These are phyloP conservation scores for Spermophilus dauricus DNA, from an alignment of 2,113 vertebrate genomes.

Conservation along the genomic window DNA sequence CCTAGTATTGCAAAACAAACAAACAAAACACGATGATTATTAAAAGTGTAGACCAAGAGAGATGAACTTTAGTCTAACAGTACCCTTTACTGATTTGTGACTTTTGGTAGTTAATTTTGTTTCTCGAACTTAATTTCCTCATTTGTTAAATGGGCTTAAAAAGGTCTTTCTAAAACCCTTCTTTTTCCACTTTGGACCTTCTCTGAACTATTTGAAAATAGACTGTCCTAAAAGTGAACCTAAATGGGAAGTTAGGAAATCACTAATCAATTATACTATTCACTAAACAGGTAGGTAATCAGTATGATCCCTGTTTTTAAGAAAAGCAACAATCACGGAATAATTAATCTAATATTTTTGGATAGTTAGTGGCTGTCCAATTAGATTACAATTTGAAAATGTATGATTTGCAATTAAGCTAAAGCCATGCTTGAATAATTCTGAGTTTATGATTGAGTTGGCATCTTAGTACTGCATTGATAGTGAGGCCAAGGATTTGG, in stretches of 20 bases:
- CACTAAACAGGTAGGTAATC: not conserved
- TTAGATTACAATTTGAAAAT: constrained; percentile 45
- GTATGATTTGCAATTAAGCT: not conserved
- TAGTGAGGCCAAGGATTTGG: not conserved
- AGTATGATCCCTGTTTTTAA: not conserved
- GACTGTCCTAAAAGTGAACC: not conserved
- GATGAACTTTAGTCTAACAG: not conserved
- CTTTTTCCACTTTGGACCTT: not conserved
- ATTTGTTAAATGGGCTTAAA: not conserved
- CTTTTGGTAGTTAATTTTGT: not conserved
- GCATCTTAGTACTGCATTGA: not conserved
- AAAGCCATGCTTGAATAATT: not conserved
- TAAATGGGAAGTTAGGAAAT: not conserved
- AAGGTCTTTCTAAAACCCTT: not conserved
- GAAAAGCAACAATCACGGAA: not conserved
- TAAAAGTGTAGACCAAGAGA: not conserved
- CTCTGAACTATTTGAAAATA: not conserved
- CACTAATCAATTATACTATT: not conserved
- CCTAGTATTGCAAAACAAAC: not conserved
- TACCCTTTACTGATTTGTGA: not conserved
- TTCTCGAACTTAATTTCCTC: not conserved
- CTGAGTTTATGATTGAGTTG: not conserved
- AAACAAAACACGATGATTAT: not conserved
- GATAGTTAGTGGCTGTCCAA: constrained; percentile 1
- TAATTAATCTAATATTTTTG: constrained; percentile 8